Evolutionary conservation across 2,113 vertebrate genomes (phyloP).

Genomic region (Ptilonorhynchus violaceus): DNA sequence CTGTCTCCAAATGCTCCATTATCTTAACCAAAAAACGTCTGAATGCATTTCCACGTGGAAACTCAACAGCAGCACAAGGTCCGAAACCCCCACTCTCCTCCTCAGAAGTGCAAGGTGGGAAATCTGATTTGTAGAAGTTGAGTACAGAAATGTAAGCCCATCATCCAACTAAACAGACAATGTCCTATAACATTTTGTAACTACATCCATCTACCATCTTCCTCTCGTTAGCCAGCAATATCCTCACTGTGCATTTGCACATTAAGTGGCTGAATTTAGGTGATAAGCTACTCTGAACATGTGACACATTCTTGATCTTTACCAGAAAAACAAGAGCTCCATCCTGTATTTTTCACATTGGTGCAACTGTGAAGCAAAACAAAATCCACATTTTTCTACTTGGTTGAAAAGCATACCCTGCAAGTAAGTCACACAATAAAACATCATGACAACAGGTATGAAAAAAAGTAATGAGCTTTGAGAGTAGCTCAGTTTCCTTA

Average conservation of each 20-base stretch:
- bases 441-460: not conserved
- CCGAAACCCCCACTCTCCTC: not conserved
- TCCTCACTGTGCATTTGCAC: not conserved
- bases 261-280: not conserved
- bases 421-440: not conserved
- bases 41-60: not conserved
- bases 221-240: not conserved
- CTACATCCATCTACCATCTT: not conserved
- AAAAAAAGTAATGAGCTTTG: not conserved
- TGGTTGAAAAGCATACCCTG: not conserved
- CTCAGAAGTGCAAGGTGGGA: not conserved
- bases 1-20: not conserved
- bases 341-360: not conserved
- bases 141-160: not conserved
- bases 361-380: not conserved
- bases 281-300: not conserved
- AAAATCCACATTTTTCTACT: not conserved
- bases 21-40: not conserved
- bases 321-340: not conserved
- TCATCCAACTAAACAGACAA: not conserved
- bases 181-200: not conserved
- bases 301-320: not conserved
- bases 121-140: not conserved
- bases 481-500: not conserved
- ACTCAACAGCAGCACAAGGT: not conserved